A percentile compares a stretch with the other conserved stretches of the same genome.
These are phyloP conservation scores for Amphilophus citrinellus DNA, from an alignment of 2,113 vertebrate species.

Conservation along the genomic window DNA sequence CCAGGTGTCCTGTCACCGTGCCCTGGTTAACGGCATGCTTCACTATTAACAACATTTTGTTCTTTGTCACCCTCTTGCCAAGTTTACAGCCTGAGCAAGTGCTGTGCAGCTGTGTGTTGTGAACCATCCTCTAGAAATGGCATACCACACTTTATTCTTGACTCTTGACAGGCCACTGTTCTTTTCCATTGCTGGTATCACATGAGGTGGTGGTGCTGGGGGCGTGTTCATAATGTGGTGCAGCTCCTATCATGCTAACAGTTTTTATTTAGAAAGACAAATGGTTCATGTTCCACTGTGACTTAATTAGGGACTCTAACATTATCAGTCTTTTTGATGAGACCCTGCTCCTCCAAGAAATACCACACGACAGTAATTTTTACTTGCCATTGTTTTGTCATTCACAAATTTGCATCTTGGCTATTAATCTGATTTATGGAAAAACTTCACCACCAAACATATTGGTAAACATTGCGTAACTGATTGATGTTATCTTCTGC, in stretches of 20 bases:
- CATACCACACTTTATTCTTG: conserved; percentile 38
- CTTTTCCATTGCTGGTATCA: conserved; percentile 44
- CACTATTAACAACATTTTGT: conserved; percentile 61
- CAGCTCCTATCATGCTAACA: neutral
- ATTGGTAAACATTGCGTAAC: neutral
- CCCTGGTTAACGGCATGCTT: conserved; percentile 47
- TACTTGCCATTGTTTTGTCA: neutral
- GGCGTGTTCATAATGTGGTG: neutral
- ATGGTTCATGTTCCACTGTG: neutral
- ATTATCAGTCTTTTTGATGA: neutral
- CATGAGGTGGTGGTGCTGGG: neutral
- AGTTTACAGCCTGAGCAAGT: conserved; percentile 41
- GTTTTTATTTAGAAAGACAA: conserved; percentile 27
- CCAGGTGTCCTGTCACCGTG: conserved; percentile 45
- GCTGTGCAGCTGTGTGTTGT: conserved; percentile 19
- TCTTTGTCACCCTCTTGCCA: conserved; percentile 59
- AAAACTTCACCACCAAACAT: neutral
- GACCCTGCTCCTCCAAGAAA: neutral
- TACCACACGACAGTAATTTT: neutral
- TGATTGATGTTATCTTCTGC: neutral
- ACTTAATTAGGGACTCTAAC: neutral
- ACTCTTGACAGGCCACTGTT: conserved; percentile 43
- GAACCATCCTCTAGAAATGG: conserved; percentile 42
- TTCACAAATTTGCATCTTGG: neutral
- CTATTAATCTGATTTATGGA: neutral